phyloP scores from a whole-genome alignment of 2,888 invertebrate species.

The Noctua janthina region DNA sequence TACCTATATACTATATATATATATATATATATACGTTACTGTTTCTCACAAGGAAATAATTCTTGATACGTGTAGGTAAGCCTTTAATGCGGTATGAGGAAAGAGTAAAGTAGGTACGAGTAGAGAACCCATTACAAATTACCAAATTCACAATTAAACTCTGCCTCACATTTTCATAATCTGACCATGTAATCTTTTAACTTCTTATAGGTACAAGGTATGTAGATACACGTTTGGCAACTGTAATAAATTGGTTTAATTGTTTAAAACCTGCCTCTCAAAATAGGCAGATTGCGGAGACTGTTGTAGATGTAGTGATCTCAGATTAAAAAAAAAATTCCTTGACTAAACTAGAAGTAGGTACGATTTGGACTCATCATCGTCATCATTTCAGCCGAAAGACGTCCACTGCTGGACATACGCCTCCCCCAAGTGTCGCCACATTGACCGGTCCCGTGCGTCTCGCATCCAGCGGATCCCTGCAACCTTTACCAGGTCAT shows the following conservation, averaged over 20 bases:
- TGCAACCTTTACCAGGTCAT: too few species aligned
- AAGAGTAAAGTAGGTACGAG: not conserved
- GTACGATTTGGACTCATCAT: too few species aligned
- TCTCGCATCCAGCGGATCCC: too few species aligned
- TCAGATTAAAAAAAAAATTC: not conserved
- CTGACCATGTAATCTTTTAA: not conserved
- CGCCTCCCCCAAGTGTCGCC: too few species aligned
- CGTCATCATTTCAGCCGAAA: too few species aligned
- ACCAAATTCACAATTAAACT: slow-evolving; percentile 2
- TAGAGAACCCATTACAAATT: not conserved
- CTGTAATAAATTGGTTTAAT: not conserved
- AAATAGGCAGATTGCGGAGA: not conserved
- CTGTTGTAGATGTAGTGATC: not conserved
- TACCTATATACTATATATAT: too few species aligned
- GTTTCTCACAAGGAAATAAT: too few species aligned
- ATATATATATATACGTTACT: too few species aligned
- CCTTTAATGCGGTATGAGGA: not conserved
- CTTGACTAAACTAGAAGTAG: not conserved
- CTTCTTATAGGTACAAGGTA: not conserved
- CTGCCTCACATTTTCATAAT: not conserved
- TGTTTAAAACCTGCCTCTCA: not conserved
- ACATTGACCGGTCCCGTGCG: too few species aligned
- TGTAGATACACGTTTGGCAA: not conserved
- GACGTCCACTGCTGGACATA: too few species aligned
- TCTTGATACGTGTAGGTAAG: not conserved